Percentiles rank a stretch among this genome's conserved stretches.
Conservation (phyloP, 2,113 vertebrate genomes). For the Phyllostomus hastatus region DNA sequence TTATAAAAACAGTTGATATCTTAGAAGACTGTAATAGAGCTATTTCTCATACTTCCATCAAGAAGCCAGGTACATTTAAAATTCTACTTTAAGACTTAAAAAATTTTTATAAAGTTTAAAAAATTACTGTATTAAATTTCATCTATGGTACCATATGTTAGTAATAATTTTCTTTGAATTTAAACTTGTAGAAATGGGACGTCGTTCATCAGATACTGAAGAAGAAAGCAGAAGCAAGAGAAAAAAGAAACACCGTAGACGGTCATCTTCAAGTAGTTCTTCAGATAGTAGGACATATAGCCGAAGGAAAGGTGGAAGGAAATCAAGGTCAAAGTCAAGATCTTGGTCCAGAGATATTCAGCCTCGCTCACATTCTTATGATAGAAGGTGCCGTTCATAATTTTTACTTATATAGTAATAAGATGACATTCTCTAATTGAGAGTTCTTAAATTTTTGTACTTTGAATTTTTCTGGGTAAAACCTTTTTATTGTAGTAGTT, state of each 20-base stretch:
- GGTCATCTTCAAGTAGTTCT: slow-evolving; percentile 92
- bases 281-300: slow-evolving; percentile 87
- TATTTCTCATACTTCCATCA: not conserved
- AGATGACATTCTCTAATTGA: not conserved
- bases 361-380: slow-evolving; percentile 84
- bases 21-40: not conserved
- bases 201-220: slow-evolving; percentile 93
- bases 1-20: not conserved
- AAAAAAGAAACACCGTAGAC: slow-evolving; percentile 90
- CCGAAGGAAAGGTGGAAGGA: slow-evolving; percentile 87
- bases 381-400: slow-evolving; percentile 80
- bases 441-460: not conserved
- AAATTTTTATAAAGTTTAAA: not conserved
- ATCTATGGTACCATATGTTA: not conserved
- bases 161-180: slow-evolving; percentile 39
- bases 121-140: not conserved
- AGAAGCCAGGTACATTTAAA: not conserved
- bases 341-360: slow-evolving; percentile 84
- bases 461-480: slow-evolving; percentile 44
- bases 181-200: slow-evolving; percentile 86
- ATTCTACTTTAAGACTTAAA: not conserved
- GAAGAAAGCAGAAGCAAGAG: slow-evolving; percentile 88
- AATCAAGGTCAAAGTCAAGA: slow-evolving; percentile 88
- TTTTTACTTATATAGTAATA: fast-evolving
- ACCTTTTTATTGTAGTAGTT: slow-evolving; percentile 12